These are phyloP conservation scores for Leucophenga montana DNA, from an alignment of 2,888 invertebrate genomes.

Conservation along the genomic window DNA sequence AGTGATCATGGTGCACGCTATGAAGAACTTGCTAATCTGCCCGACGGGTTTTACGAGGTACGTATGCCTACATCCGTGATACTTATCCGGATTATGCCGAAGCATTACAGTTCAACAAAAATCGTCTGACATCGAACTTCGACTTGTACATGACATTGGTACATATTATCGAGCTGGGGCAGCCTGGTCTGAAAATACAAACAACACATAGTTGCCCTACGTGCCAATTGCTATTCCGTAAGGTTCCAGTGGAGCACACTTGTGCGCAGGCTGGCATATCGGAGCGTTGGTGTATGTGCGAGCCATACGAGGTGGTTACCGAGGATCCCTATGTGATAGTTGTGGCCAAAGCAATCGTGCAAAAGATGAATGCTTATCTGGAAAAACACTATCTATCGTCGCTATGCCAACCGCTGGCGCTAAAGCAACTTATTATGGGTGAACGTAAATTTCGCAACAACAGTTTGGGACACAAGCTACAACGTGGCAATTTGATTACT, in stretches of 20 bases:
- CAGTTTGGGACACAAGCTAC: not conserved
- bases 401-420: not conserved
- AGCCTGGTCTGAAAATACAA: conserved; percentile 47
- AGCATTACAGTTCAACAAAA: conserved; percentile 76
- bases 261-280: conserved; percentile 79
- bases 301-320: conserved; percentile 70
- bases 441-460: not conserved
- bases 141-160: conserved; percentile 80
- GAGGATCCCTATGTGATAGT: not conserved
- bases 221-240: conserved; percentile 78
- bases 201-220: conserved; percentile 73
- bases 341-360: not conserved
- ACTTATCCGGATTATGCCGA: conserved; percentile 74
- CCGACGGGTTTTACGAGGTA: conserved; percentile 82
- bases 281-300: conserved; percentile 82
- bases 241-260: conserved; percentile 76
- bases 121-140: conserved; percentile 79
- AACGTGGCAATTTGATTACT: not conserved
- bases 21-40: conserved; percentile 77
- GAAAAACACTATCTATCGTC: no score
- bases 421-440: not conserved
- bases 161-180: conserved; percentile 74
- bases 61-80: conserved; percentile 78
- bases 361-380: not conserved
- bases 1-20: conserved; percentile 84